These are phyloP conservation scores for cat (Felis catus) DNA, from an alignment of 2,113 vertebrate genomes.

Conservation along the genomic window F.catus_Fca126_mat1.0 CM031417.1:82599001-82599500, in stretches of 20 bases:
- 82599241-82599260: not conserved
- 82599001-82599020: not conserved
- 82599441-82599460: not conserved
- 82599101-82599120: not conserved
- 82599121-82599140: not conserved
- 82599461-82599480: not conserved
- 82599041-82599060: constrained; percentile 8
- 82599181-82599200: not conserved
- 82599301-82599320: not conserved
- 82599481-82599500: not conserved
- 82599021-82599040: not conserved
- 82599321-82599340: not conserved
- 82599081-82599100: not conserved
- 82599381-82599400: not conserved
- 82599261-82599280: not conserved
- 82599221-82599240: not conserved
- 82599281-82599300: not conserved
- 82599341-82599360: not conserved
- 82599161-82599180: not conserved
- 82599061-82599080: not conserved
- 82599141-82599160: not conserved
- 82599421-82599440: not conserved
- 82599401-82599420: not conserved
- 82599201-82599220: not conserved
- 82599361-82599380: not conserved